Conservation (phyloP, 1,140 invertebrate genomes). For the Macrostomum lignano region DNA sequence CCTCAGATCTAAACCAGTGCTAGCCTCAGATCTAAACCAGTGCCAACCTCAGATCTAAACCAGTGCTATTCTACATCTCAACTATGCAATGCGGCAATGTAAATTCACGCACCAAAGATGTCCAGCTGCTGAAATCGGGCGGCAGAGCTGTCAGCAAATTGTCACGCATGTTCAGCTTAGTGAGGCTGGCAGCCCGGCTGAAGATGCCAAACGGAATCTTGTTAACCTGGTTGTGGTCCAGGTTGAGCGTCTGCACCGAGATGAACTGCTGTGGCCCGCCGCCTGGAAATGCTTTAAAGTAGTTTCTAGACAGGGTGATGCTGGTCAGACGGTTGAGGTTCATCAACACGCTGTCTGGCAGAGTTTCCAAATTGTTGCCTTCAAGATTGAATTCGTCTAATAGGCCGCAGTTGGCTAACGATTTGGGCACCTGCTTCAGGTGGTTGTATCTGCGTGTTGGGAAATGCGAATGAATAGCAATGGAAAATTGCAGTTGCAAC, state of each 20-base stretch:
- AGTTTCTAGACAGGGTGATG: slow-evolving; percentile 79
- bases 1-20: too few species aligned
- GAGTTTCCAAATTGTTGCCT: slow-evolving; percentile 42
- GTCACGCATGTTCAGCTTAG: slow-evolving; percentile 29
- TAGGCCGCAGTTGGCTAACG: slow-evolving; percentile 61
- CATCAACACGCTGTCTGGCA: slow-evolving; percentile 53
- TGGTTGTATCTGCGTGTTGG: slow-evolving; percentile 50
- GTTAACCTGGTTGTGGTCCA: slow-evolving; percentile 94
- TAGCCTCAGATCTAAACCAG: too few species aligned
- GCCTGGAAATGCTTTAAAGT: slow-evolving; percentile 67
- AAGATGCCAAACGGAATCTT: slow-evolving; percentile 41
- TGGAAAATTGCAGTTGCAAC: too few species aligned
- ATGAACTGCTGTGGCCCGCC: slow-evolving; percentile 91
- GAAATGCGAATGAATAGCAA: too few species aligned
- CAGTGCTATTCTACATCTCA: too few species aligned
- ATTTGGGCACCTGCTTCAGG: slow-evolving; percentile 50
- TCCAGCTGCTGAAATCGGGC: too few species aligned
- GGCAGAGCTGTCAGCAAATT: slow-evolving; percentile 27
- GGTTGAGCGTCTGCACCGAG: slow-evolving; percentile 52
- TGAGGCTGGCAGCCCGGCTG: slow-evolving; percentile 20
- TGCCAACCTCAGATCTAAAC: too few species aligned
- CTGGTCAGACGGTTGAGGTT: slow-evolving; percentile 62
- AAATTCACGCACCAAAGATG: too few species aligned
- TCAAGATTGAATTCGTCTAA: slow-evolving; percentile 99
- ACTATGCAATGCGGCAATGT: too few species aligned